Evolutionary conservation across 2,888 invertebrate species (phyloP), one percentile per base, ranked within the genome.

Genomic region (Drosophila putrida): DNA sequence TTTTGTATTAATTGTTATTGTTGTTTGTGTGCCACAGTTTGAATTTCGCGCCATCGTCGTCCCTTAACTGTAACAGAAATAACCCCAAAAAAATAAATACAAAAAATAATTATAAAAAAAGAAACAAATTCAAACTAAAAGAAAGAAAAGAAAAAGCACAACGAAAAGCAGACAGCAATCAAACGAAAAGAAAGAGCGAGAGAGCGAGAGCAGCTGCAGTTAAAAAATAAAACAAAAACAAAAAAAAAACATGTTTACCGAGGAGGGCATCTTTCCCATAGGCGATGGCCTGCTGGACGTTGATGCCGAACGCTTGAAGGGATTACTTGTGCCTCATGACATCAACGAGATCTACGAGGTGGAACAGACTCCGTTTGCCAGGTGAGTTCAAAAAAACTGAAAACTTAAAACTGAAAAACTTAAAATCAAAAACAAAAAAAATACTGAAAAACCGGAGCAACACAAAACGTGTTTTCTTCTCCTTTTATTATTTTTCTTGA

Each of bases 331-430:
- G 88, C 94, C 95, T 91, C 95, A 95, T 91, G 95, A 96, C 87
- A 96, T 96, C 93, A 94, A 95, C 86, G 95, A 95, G 88, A 94
- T 95, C 80, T 96, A 96, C 93, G 95, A 96, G 93, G 96, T 96
- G 89, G 96, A 96, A 93, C 95, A 96, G 93, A 96, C 96, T 90
- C 96, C 96, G 90, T 96, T 96, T 94, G 96, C 96, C 94, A 96
- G 96, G 96, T 96, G 93, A 93, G 93, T 82, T 20, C 20, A 20
- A 3, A 20, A 20, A 20, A 20, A 20, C 20, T 20, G 20, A 20
- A 20, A 20, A 20, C 20, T 20, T 20, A 20, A 20, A 20, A 20
- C n/a, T 20, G 20, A 20, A 20, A 20, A 20, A 20, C 20, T 20
- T 20, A 20, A 20, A 20, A 20, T 3, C 20, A 20, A 20, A 20